Evolutionary conservation across 1,140 invertebrate genomes (phyloP), one percentile per base, ranked within the genome.

Genomic region (Drosophila watanabei): DNA sequence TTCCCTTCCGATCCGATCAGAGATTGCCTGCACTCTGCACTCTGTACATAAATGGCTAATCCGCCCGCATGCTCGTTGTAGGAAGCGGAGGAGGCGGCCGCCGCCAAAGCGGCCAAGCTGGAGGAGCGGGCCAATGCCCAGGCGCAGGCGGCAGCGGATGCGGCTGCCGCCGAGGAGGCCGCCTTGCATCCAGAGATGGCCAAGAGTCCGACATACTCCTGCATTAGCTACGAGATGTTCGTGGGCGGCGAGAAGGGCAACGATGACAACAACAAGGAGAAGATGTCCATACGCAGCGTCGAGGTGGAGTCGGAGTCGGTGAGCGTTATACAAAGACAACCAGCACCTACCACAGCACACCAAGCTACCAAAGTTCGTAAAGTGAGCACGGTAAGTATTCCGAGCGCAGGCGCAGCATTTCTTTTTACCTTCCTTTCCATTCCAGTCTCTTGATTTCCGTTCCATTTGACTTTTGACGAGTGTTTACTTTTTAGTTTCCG

Each of bases 191-290:
- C 94, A 5, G 93, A 94, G 49, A 95, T 96, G 71, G 95, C 96
- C 65, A 98, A 98, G 93, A 98, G 97, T 35, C 97, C 97, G 10
- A 98, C 97, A 43, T 97, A 97, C 92, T 98, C 97, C 16, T 97
- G 97, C 92, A 96, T 97, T 82, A 98, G 97, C 93, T 98, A 98
- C 94, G 97, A 98, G 93, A 94, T 98, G 54, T 98, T 97, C 94
- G 96, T 97, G 57, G 96, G 96, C 69, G 97, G 97, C 92, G 97
- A 97, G 81, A 97, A 97, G 81, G 96, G 96, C 78, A 96, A 97
- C 93, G 97, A 98, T 92, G 97, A 97, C 94, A 97, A 98, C 94
- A 96, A 96, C 85, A 97, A 97, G 92, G 97, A 98, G 93, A 96
- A 97, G 93, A 97, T 98, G 95, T 98, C 97, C 94, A 96, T 98